A percentile compares a stretch with the other conserved stretches of the same genome.
Evolutionary conservation across 2,797 vertebrate species (phyloP).

Genomic region (Hylomyscus alleni): DNA sequence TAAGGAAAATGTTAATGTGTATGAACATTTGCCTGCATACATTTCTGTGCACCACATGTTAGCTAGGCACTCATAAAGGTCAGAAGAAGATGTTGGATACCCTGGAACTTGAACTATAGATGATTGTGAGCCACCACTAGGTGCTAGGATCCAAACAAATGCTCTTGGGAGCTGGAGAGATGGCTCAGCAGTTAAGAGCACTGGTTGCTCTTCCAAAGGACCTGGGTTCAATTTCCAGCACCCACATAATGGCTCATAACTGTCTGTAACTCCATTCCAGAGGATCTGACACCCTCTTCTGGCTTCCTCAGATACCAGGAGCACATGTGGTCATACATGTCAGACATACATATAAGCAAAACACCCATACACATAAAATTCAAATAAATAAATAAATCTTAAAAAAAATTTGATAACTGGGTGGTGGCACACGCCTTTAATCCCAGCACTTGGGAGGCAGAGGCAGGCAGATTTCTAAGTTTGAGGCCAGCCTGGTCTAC

Average conservation of each 20-base stretch:
- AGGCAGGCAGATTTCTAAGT: too few relatives aligned
- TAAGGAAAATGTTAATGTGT: too few relatives aligned
- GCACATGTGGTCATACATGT: neutral
- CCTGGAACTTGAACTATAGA: neutral
- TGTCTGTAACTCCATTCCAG: neutral
- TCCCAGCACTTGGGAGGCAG: too few relatives aligned
- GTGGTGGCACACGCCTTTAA: too few relatives aligned
- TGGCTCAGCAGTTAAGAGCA: neutral
- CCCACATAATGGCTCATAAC: neutral
- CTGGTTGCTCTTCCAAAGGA: neutral
- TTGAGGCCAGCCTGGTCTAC: too few relatives aligned
- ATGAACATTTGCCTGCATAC: too few relatives aligned
- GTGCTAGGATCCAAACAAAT: neutral
- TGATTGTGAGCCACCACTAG: neutral
- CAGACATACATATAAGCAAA: neutral
- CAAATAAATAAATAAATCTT: neutral
- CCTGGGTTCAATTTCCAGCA: neutral
- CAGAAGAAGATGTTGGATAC: neutral
- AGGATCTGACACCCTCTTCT: neutral
- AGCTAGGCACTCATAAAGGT: neutral
- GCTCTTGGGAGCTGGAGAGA: neutral
- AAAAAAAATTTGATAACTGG: too few relatives aligned
- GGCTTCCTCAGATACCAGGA: neutral
- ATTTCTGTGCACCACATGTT: too few relatives aligned
- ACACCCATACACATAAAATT: neutral